These are phyloP conservation scores for Amphiduros pacificus DNA, from an alignment of 2,888 invertebrate species.

Conservation along the genomic window DNA sequence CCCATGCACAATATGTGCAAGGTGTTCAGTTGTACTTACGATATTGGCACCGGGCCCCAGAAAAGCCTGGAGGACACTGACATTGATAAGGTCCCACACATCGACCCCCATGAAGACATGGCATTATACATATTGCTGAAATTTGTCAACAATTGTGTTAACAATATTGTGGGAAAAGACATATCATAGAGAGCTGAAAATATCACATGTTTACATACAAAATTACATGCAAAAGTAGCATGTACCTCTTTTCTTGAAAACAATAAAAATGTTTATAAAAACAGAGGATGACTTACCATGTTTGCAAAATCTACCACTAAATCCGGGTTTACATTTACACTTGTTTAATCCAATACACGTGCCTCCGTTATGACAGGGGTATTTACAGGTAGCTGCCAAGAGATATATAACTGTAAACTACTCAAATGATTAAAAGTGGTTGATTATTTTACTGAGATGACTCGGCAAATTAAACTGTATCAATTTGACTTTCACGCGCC, in stretches of 20 bases:
- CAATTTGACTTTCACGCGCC: no score
- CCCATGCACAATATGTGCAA: no score
- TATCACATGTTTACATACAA: not conserved
- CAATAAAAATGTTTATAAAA: not conserved
- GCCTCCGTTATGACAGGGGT: conserved; percentile 51
- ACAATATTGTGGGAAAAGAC: not conserved
- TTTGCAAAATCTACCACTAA: conserved; percentile 45
- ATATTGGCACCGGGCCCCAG: conserved; percentile 37
- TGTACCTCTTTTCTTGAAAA: not conserved
- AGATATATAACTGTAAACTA: not conserved
- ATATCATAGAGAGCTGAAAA: not conserved
- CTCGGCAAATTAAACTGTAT: no score
- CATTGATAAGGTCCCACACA: conserved; percentile 40
- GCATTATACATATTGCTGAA: conserved; percentile 34
- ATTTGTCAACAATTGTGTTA: conserved; percentile 8
- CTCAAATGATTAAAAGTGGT: no score
- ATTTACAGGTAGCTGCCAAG: conserved; percentile 26
- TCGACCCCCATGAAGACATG: conserved; percentile 41
- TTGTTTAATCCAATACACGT: conserved; percentile 49
- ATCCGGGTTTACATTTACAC: conserved; percentile 53
- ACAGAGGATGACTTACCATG: conserved; percentile 31
- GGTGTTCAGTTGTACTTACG: conserved; percentile 36
- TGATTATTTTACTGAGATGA: no score
- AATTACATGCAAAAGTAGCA: not conserved
- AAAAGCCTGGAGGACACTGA: conserved; percentile 39